Evolutionary conservation across 2,113 vertebrate genomes (phyloP), one percentile per base, ranked within the genome.

Genomic region (Clarias magur): DNA sequence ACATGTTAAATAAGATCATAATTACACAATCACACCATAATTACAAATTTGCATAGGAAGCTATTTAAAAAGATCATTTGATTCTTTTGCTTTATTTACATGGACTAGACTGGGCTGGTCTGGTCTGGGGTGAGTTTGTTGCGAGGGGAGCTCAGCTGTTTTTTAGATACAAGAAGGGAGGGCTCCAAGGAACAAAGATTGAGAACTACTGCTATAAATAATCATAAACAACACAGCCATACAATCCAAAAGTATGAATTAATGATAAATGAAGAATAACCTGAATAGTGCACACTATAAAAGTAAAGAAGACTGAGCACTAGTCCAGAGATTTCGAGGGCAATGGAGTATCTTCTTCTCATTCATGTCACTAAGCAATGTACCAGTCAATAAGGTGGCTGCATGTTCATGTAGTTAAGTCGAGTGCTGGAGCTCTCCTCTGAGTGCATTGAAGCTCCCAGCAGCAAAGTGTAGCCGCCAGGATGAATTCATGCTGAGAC

Each of bases 361-460:
- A 73, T 60, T 75, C 17, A 34, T 53, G 25, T 60, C 70, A 59
- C 68, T 84, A 76, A 85, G 70, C 70, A 85, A 73, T 8, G 17
- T 38, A 60, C 12, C 23, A 17, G 21, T 4, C 57, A 85, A 75
- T 85, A 25, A 27, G 57, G 54, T 75, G 56, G 34, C 54, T 84
- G 21, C 21, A 60, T 30, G 17, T 30, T 57, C 54, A 73, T 23
- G 23, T 38, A 59, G 19, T 62, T 30, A 11, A 48, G 56, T 60
- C 5, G 17, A 79, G 75, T 56, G 12, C 75, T 19, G 25, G 17
- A 63, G 60, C 67, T 80, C 75, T 85, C 60, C 84, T 79, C n/a
- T 57, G 75, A 54, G n/a, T 19, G 12, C 27, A 19, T 10, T 85
- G 75, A 85, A 67, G n/a, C 75, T 34, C n/a, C 34, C 25, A 68